Percentiles rank a stretch among this genome's conserved stretches.
Evolutionary conservation across 2,113 vertebrate species (phyloP).

Genomic region (Burhinus bistriatus): DNA sequence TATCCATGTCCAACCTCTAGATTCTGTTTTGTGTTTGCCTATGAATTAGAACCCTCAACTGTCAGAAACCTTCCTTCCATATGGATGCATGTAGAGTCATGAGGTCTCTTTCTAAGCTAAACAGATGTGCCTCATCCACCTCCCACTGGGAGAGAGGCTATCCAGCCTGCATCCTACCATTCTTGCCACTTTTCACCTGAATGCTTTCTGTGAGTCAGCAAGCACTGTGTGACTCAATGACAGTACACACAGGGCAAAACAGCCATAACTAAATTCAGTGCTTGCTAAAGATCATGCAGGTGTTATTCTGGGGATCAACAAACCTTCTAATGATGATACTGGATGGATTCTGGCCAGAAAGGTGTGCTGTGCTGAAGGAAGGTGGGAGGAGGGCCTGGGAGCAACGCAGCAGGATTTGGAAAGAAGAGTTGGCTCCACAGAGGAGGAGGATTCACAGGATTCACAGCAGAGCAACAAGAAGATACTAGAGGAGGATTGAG

Average conservation of each 20-base stretch:
- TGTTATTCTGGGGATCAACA: slow-evolving; percentile 25
- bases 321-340: background rate
- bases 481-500: background rate
- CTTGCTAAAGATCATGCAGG: background rate
- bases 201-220: slow-evolving; percentile 37
- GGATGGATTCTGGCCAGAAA: slow-evolving; percentile 26
- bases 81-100: background rate
- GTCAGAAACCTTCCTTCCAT: background rate
- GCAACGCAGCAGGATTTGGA: background rate
- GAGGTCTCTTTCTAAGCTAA: background rate
- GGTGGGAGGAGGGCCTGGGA: background rate
- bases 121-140: background rate
- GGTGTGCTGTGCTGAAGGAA: background rate
- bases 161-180: background rate
- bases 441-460: background rate
- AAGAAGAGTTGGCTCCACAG: background rate
- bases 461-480: background rate
- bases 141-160: background rate
- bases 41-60: background rate
- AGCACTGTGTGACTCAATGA: slow-evolving; percentile 11
- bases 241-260: background rate
- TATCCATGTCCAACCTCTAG: background rate
- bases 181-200: slow-evolving; percentile 17
- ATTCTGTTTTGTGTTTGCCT: background rate
- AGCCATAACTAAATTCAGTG: background rate